Evolutionary conservation across 2,113 vertebrate species (phyloP).

Genomic region (Cepphus grylle): DNA sequence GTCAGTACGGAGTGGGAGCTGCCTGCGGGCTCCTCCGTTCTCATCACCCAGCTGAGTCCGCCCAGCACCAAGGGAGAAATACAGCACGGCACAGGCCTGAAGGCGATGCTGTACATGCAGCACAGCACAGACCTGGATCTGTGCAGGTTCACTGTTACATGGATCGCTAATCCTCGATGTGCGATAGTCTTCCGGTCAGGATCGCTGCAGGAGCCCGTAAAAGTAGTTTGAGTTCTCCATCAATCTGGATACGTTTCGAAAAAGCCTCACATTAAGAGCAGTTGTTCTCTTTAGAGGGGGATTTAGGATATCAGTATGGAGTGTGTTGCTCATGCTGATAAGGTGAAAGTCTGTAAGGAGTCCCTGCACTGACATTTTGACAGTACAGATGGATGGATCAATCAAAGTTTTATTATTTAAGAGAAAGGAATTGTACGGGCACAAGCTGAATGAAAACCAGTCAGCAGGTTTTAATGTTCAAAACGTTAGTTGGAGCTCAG

Average conservation of each 20-base stretch:
- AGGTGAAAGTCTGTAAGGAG: background rate
- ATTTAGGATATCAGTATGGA: background rate
- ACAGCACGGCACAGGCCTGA: background rate
- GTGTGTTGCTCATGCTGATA: background rate
- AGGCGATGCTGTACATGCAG: background rate
- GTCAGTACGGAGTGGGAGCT: background rate
- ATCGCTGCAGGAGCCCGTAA: background rate
- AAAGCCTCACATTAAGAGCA: background rate
- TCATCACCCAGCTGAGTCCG: accelerated
- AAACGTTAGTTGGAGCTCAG: background rate
- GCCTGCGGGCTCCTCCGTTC: background rate
- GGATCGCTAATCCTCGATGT: background rate
- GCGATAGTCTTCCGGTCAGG: background rate
- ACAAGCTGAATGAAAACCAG: background rate
- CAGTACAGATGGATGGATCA: background rate
- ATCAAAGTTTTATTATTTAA: background rate
- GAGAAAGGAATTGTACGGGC: background rate
- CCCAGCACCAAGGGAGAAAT: accelerated
- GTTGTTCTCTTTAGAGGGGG: background rate
- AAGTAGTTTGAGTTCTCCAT: background rate
- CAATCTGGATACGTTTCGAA: background rate
- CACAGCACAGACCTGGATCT: accelerated
- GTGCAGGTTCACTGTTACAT: accelerated
- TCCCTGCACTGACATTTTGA: background rate
- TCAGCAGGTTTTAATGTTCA: background rate